Conservation (phyloP, 2,797 vertebrate species). For the Pelochelys cantorii region DNA sequence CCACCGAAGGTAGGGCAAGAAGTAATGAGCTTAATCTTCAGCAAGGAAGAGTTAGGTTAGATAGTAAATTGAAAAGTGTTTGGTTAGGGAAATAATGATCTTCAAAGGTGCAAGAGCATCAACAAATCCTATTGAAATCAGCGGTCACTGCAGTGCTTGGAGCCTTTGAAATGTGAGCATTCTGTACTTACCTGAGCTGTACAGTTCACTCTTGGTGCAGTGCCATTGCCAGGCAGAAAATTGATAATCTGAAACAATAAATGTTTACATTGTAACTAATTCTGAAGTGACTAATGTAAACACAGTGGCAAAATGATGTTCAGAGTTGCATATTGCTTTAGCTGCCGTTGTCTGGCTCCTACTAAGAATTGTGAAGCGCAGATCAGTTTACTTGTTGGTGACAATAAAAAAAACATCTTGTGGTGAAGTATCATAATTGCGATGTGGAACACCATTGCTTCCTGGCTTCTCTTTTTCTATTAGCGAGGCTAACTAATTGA, state of each 20-base stretch:
- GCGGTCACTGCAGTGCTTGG: not conserved
- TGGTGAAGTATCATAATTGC: not conserved
- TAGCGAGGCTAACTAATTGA: not conserved
- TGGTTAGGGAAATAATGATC: not conserved
- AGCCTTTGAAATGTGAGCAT: not conserved
- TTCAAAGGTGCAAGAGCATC: not conserved
- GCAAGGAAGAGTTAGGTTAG: not conserved
- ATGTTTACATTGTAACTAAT: rapidly evolving
- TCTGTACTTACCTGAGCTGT: conserved; percentile 82
- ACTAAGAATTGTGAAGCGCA: not conserved
- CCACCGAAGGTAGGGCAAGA: not conserved
- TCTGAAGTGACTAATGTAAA: no score
- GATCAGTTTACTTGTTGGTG: rapidly evolving
- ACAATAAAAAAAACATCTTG: not conserved
- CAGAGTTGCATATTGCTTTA: not conserved
- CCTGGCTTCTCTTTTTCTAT: not conserved
- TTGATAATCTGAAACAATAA: conserved; percentile 86
- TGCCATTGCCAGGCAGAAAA: conserved; percentile 82
- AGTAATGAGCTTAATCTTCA: not conserved
- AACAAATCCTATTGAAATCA: rapidly evolving
- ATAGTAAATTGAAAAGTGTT: not conserved
- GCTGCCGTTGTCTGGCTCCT: not conserved
- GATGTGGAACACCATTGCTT: not conserved
- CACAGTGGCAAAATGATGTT: rapidly evolving
- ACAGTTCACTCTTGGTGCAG: conserved; percentile 85